Base-by-base conservation (phyloP, 64 coral and sea anemone species). In the Montipora sp. region DNA sequence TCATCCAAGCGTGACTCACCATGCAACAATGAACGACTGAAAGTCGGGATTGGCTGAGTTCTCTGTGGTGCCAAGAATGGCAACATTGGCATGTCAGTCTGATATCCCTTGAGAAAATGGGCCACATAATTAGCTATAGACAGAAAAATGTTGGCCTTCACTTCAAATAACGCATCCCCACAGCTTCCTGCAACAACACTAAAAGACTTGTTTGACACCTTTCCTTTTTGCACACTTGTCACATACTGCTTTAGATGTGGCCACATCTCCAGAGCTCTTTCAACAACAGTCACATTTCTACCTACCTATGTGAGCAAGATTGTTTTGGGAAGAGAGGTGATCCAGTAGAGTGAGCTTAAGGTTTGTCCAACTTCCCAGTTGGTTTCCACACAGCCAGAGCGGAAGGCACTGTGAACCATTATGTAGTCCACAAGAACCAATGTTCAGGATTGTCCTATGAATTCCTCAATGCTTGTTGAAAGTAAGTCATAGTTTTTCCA, bases 201-300 rank as follows among this genome's bases (percentile, higher is more conserved):
- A 11, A 57, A 57, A 57, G 53, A 57, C 53, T 57, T 57, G 11
- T 5, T 57, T 11, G 6, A 11, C 45, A 85, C 63, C 59, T 67
- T 84, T 53, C 81, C 93, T 47, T 87, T 79, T 87, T 87, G 80
- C 85, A 24, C 81, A 95, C 80, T 73, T 18, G 90, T n/a, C 45
- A 91, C 61, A 95, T 57, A 90, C 60, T 86, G 65, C 69, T 83
- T 74, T 49, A 87, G 68, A 73, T 89, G 66, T 80, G 90, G 69
- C 93, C 88, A 95, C 61, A 95, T 90, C 19, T 90, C 88, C 21
- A 95, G 19, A 77, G 93, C 88, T 10, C 53, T 57, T 57, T 57
- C 53, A 57, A 57, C 53, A 57, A 90, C 93, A 80, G 93, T 79
- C 27, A 95, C 93, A 87, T 95, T 90, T 95, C 93, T 48, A 95